These are phyloP conservation scores for Abscondita cerata DNA, from an alignment of 2,888 invertebrate genomes.

Conservation along the genomic window DNA sequence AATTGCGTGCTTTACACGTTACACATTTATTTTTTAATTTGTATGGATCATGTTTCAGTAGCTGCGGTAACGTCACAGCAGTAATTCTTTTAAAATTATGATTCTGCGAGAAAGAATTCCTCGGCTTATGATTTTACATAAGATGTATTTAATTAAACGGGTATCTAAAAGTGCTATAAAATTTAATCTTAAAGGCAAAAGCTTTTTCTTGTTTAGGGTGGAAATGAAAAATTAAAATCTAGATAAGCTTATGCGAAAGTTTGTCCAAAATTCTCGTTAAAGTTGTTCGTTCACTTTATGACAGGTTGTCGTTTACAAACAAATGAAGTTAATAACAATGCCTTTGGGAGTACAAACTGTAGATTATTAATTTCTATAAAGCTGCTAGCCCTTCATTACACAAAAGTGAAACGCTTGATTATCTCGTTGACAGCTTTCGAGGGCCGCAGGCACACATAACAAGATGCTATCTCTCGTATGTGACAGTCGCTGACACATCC, in stretches of 20 bases:
- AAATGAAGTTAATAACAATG: slow-evolving; percentile 31
- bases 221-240: slow-evolving; percentile 25
- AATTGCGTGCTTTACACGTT: not conserved
- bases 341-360: slow-evolving; percentile 25
- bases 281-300: slow-evolving; percentile 26
- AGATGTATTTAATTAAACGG: not conserved
- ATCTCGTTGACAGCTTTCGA: slow-evolving; percentile 41
- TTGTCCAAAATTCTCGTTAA: slow-evolving; percentile 24
- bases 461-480: slow-evolving; percentile 45
- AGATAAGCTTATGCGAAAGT: slow-evolving; percentile 18
- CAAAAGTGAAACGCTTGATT: slow-evolving; percentile 43
- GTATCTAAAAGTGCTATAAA: not conserved
- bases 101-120: not conserved
- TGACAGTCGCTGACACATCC: slow-evolving; percentile 47
- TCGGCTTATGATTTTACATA: not conserved
- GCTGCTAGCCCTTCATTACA: slow-evolving; percentile 40
- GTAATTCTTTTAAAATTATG: no score
- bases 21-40: slow-evolving; percentile 3
- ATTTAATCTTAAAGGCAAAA: slow-evolving; percentile 7
- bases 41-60: not conserved
- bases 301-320: slow-evolving; percentile 28
- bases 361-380: slow-evolving; percentile 43
- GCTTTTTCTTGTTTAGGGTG: slow-evolving; percentile 4
- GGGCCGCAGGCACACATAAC: slow-evolving; percentile 42
- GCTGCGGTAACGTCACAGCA: not conserved